Conservation (phyloP, 2,888 invertebrate species). For the Bursaphelenchus okinawaensis region DNA sequence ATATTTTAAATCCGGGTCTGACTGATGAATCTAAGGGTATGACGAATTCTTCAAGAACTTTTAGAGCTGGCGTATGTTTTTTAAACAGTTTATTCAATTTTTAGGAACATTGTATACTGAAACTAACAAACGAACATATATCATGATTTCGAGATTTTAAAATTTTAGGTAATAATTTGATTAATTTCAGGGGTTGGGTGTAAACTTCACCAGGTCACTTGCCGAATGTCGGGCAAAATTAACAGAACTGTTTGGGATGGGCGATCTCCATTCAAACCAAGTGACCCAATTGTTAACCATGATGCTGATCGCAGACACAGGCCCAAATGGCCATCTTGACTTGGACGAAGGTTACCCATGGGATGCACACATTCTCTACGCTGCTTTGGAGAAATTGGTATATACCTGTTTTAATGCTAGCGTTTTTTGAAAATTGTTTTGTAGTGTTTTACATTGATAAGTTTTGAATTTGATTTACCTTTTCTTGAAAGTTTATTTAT, state of each 20-base stretch:
- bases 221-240: neutral
- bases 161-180: neutral
- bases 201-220: neutral
- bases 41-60: neutral
- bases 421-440: no score
- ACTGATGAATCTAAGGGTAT: no score
- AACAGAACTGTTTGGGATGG: neutral
- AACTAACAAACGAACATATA: no score
- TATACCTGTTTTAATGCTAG: no score
- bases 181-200: neutral
- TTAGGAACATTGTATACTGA: no score
- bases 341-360: slow-evolving; percentile 66
- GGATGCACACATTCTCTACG: slow-evolving; percentile 89
- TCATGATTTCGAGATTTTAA: neutral
- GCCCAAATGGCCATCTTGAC: neutral
- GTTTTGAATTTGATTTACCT: slow-evolving; percentile 71
- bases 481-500: slow-evolving; percentile 39
- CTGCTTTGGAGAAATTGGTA: slow-evolving; percentile 66
- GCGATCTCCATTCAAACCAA: slow-evolving; percentile 69
- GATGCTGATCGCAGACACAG: slow-evolving; percentile 73
- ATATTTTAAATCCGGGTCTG: no score
- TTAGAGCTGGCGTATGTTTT: neutral
- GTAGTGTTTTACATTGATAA: no score
- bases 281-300: slow-evolving; percentile 79
- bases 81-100: neutral